Base-by-base conservation (phyloP, 2,888 invertebrate genomes). In the Terebella lapidaria region DNA sequence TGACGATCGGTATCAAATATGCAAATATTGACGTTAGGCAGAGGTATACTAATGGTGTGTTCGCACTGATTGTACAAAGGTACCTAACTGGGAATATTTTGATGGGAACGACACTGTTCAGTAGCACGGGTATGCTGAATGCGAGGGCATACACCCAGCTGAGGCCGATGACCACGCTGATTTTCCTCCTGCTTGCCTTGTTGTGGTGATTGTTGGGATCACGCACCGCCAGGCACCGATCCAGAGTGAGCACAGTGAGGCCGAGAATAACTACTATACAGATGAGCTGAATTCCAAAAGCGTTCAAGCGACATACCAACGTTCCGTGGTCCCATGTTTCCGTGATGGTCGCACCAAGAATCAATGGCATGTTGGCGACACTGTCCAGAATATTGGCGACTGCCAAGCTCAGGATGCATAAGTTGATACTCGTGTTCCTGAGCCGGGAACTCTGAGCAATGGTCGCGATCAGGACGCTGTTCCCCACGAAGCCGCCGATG, bases 141-240 rank as follows among this genome's bases (percentile, higher is more conserved):
- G 69, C 66, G 3, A 72, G 25, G 1, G 73, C 65, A 28, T 75
- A 73, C 1, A 74, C 22, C 77, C 77, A 77, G 1, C 71, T 68
- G 59, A 66, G 71, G 0, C 60, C 49, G 3, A 76, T 65, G 27
- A 74, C 29, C 1, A 71, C 54, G 3, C 61, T 57, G 2, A 71
- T 64, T 49, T 71, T 60, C 5, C 61, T 60, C 1, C 63, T 60
- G 2, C 67, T 71, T 28, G 74, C 54, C 35, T 70, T 61, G 4
- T 63, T 54, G 2, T 65, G 64, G 56, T 74, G 72, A 47, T 64
- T 68, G 1, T 58, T 63, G n/a, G 69, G 64, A 46, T 65, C 64
- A 22, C 61, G 63, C 22, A 74, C 68, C 18, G 73, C 72, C n/a
- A 73, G 59, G 61, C 72, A 67, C 29, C 75, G 66, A 57, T 77